Percentiles rank a stretch among this genome's conserved stretches.
phyloP scores from a whole-genome alignment of 1,140 invertebrate species.

The Aphis gossypii region DNA sequence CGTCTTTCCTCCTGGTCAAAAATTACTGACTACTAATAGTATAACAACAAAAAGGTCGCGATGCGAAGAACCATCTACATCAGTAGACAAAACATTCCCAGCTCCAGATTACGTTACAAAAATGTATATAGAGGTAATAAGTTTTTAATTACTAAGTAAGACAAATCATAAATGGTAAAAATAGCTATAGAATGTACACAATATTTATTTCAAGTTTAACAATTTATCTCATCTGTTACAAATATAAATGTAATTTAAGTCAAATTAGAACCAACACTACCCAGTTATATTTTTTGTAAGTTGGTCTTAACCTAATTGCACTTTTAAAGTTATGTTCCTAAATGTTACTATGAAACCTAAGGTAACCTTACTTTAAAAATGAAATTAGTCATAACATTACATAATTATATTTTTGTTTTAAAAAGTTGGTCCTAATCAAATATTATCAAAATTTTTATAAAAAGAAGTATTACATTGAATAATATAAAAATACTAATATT shows the following conservation, averaged over 20 bases:
- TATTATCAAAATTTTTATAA: no score
- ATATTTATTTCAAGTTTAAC: neutral
- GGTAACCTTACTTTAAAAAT: no score
- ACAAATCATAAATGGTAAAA: neutral
- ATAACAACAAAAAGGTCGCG: conserved; percentile 9
- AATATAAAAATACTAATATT: neutral
- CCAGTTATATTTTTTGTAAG: neutral
- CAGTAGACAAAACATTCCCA: neutral
- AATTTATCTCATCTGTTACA: neutral
- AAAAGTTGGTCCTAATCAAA: no score
- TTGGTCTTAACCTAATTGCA: neutral
- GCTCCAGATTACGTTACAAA: neutral
- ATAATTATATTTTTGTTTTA: neutral
- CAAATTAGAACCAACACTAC: neutral
- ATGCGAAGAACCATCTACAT: neutral
- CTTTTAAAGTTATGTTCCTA: neutral
- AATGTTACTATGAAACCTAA: no score
- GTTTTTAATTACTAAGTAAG: neutral
- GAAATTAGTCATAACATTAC: no score
- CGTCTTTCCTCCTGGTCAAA: neutral
- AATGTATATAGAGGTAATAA: conserved; percentile 39
- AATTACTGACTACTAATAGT: neutral
- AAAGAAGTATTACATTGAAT: no score
- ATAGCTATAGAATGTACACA: neutral
- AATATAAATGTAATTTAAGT: neutral